A percentile compares a stretch with the other conserved stretches of the same genome.
These are phyloP conservation scores for Vultur gryphus DNA, from an alignment of 2,797 vertebrate species.

Conservation along the genomic window DNA sequence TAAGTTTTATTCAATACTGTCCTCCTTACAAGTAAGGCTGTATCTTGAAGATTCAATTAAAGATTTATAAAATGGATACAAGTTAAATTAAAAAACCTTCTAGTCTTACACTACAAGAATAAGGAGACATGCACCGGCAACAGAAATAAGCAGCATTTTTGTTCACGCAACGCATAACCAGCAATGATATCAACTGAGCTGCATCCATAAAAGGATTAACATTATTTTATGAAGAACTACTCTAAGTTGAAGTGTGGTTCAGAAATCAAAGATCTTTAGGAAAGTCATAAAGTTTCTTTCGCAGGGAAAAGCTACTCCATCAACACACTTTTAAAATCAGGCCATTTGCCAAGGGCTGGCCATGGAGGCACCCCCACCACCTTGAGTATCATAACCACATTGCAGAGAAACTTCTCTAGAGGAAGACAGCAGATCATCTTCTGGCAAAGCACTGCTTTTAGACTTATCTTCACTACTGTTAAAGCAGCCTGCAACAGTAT, in stretches of 20 bases:
- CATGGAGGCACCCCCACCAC: background rate
- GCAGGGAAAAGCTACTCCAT: background rate
- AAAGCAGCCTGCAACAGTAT: background rate
- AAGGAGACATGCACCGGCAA: background rate
- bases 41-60: background rate
- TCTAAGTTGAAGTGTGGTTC: background rate
- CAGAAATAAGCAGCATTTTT: background rate
- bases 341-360: background rate
- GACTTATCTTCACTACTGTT: background rate
- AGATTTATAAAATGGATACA: background rate
- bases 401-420: background rate
- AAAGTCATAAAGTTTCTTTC: accelerated
- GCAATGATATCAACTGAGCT: background rate
- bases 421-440: background rate
- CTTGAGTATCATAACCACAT: background rate
- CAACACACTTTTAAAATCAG: background rate
- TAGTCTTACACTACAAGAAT: background rate
- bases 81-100: background rate
- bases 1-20: background rate
- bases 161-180: background rate
- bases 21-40: background rate
- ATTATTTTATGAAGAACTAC: background rate
- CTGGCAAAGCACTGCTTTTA: background rate
- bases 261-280: background rate
- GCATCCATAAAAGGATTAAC: background rate